Evolutionary conservation across 1,140 invertebrate species (phyloP).

Genomic region (Neodiprion pinetum): DNA sequence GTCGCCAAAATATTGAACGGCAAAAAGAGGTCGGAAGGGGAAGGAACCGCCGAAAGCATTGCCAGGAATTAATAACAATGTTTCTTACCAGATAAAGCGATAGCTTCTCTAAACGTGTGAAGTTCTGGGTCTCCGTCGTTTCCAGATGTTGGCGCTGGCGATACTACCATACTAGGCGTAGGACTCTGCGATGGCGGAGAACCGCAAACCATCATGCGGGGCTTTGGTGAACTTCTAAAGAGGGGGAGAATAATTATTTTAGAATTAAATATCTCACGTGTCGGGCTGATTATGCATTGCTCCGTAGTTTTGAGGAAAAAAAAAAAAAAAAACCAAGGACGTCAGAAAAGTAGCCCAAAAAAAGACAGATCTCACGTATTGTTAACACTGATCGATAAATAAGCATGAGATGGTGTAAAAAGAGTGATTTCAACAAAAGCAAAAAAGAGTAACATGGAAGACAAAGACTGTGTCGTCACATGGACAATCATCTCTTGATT

Average conservation of each 20-base stretch:
- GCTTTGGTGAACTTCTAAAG: constrained; percentile 63
- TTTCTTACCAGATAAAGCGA: constrained; percentile 68
- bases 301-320: constrained; percentile 20
- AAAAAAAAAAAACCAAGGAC: constrained; percentile 16
- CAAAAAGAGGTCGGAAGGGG: background rate
- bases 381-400: too few relatives aligned
- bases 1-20: background rate
- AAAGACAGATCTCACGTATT: too few relatives aligned
- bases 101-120: constrained; percentile 79
- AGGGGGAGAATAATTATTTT: constrained; percentile 10
- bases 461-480: too few relatives aligned
- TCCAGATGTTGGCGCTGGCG: constrained; percentile 53
- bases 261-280: constrained; percentile 4
- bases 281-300: background rate
- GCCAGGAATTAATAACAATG: constrained; percentile 11
- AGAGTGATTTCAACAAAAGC: too few relatives aligned
- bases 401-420: too few relatives aligned
- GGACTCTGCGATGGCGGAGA: constrained; percentile 60
- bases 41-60: too few relatives aligned
- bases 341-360: constrained; percentile 27
- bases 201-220: constrained; percentile 60
- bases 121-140: constrained; percentile 67
- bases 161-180: constrained; percentile 56
- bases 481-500: too few relatives aligned
- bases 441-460: too few relatives aligned